Evolutionary conservation across 2,888 invertebrate species (phyloP).

Genomic region (Erebia aethiops): DNA sequence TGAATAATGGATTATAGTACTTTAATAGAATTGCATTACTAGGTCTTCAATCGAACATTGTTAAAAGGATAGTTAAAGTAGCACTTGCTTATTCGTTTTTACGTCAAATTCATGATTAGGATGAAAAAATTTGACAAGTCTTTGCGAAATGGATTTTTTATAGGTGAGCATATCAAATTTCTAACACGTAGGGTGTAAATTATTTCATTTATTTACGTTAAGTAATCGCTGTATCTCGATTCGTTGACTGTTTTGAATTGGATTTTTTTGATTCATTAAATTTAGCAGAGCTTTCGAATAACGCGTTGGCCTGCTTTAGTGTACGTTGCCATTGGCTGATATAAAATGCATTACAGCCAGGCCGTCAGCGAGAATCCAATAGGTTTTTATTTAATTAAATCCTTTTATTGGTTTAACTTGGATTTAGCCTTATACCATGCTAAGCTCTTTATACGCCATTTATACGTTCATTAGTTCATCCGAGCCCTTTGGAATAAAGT

Average conservation of each 20-base stretch:
- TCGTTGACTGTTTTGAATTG: not conserved
- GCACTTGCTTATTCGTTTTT: not conserved
- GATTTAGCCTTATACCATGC: constrained; percentile 59
- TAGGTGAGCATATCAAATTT: not conserved
- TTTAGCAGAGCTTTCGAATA: constrained; percentile 1
- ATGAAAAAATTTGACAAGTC: not conserved
- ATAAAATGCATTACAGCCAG: constrained; percentile 64
- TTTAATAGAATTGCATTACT: constrained; percentile 7
- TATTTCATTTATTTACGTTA: not conserved
- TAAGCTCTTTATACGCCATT: constrained; percentile 46
- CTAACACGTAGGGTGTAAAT: not conserved
- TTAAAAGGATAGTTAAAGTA: not conserved
- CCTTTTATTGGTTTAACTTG: constrained; percentile 80
- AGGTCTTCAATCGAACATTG: not conserved
- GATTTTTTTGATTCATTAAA: not conserved
- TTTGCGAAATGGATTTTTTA: not conserved
- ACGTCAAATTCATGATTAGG: not conserved
- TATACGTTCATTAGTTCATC: constrained; percentile 38
- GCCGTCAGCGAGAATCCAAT: constrained; percentile 70
- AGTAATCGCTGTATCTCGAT: not conserved
- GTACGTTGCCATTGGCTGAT: constrained; percentile 48
- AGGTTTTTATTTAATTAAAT: constrained; percentile 79
- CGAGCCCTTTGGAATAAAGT: constrained; percentile 33
- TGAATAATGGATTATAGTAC: constrained; percentile 12
- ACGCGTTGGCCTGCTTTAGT: constrained; percentile 46